phyloP scores from a whole-genome alignment of 2,797 vertebrate genomes.

The Schizothorax lantsangensis region DNA sequence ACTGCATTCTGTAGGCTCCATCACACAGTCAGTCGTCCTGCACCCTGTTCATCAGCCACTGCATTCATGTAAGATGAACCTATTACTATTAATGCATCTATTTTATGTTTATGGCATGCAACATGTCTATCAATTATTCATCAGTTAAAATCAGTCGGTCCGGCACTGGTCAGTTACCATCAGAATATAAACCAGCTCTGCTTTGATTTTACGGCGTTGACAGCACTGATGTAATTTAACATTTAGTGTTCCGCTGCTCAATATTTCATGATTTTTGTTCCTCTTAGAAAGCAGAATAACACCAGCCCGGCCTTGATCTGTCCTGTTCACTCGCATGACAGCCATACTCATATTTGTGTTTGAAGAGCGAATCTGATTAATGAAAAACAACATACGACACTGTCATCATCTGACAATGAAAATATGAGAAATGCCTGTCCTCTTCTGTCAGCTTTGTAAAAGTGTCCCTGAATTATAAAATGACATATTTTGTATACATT shows the following conservation, averaged over 20 bases:
- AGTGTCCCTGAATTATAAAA: background rate
- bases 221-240: slow-evolving; percentile 17
- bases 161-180: slow-evolving; percentile 14
- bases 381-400: background rate
- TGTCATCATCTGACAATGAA: background rate
- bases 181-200: slow-evolving; percentile 19
- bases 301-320: background rate
- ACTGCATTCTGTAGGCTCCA: background rate
- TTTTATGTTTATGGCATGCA: background rate
- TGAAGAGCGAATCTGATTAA: background rate
- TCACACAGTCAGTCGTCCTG: background rate
- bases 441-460: background rate
- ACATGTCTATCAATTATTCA: slow-evolving; percentile 50
- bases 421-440: background rate
- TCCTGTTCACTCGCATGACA: background rate
- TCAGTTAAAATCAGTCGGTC: slow-evolving; percentile 11
- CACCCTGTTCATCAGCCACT: background rate
- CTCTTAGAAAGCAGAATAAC: background rate
- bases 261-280: slow-evolving; percentile 25
- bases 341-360: background rate
- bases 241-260: slow-evolving; percentile 29
- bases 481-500: background rate
- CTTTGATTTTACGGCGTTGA: background rate
- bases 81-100: background rate
- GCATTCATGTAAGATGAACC: background rate